Evolutionary conservation across 2,888 invertebrate species (phyloP).

Genomic region (Chorisops tibialis): DNA sequence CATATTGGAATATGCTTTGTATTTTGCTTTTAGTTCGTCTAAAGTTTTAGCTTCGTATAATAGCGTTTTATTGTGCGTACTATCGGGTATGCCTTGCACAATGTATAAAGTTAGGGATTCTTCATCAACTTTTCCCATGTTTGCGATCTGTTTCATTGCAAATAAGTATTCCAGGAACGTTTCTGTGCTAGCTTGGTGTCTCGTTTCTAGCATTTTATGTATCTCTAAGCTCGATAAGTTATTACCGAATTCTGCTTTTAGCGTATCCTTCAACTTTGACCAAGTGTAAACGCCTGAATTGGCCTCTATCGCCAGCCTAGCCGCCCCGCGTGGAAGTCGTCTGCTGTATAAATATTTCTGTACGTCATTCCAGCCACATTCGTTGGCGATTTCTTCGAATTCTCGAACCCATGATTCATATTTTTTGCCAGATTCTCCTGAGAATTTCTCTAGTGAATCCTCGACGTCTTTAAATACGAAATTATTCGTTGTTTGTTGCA

Average conservation of each 20-base stretch:
- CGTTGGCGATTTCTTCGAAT: neutral
- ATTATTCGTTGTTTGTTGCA: no score
- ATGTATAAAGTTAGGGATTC: neutral
- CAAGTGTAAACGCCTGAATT: neutral
- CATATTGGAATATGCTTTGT: slow-evolving; percentile 7
- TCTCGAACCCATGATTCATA: neutral
- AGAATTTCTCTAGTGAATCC: slow-evolving; percentile 2
- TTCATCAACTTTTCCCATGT: neutral
- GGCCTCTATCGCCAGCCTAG: neutral
- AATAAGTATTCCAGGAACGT: neutral
- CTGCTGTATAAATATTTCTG: neutral
- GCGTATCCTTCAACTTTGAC: neutral
- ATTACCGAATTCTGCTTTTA: neutral
- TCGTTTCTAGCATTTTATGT: neutral
- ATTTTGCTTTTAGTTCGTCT: slow-evolving; percentile 24
- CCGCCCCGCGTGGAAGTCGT: neutral
- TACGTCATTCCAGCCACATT: neutral
- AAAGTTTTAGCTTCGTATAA: slow-evolving; percentile 18
- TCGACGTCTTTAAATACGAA: slow-evolving; percentile 8
- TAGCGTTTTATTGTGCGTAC: slow-evolving; percentile 24
- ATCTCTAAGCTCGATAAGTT: neutral
- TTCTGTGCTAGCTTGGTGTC: neutral
- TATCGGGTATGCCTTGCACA: slow-evolving; percentile 10
- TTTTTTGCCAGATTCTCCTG: neutral
- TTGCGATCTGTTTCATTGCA: no score